phyloP scores from a whole-genome alignment of 2,113 vertebrate species.

The Furnarius figulus region DNA sequence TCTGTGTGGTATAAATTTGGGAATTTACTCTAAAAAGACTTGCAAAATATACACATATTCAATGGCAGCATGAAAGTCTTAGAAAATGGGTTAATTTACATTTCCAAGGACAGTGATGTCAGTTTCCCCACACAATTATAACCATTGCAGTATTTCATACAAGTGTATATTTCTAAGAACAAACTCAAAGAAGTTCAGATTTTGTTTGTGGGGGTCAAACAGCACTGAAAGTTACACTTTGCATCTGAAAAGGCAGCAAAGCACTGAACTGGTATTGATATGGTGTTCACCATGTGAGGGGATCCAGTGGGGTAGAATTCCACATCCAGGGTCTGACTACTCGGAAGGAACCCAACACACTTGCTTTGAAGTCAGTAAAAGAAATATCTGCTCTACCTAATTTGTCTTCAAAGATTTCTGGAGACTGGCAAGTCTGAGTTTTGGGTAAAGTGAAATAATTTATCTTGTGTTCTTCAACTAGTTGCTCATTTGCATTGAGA shows the following conservation, averaged over 20 bases:
- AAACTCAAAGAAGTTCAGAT: rapidly evolving
- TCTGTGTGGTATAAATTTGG: neutral
- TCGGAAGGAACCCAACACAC: neutral
- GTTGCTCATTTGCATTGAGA: neutral
- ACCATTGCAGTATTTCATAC: neutral
- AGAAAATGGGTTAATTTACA: neutral
- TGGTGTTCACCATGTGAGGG: rapidly evolving
- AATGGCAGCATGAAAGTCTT: neutral
- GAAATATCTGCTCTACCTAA: neutral
- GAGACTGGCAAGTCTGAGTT: neutral
- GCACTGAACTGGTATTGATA: neutral
- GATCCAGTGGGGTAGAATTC: neutral
- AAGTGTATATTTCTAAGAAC: neutral
- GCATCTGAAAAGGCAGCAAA: neutral
- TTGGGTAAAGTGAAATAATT: neutral
- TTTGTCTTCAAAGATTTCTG: neutral
- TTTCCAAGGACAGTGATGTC: neutral
- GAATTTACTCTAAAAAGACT: neutral
- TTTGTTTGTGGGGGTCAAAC: neutral
- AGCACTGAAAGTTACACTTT: neutral
- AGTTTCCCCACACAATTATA: neutral
- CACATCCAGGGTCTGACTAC: neutral
- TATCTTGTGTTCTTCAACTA: neutral
- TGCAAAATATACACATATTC: neutral
- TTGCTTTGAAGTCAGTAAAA: neutral